Percentiles rank a stretch among this genome's conserved stretches.
These are phyloP conservation scores for Clytia hemisphaerica DNA, from an alignment of 30 jellyfish, hydroid and myxozoan genomes.

Conservation along the genomic window DNA sequence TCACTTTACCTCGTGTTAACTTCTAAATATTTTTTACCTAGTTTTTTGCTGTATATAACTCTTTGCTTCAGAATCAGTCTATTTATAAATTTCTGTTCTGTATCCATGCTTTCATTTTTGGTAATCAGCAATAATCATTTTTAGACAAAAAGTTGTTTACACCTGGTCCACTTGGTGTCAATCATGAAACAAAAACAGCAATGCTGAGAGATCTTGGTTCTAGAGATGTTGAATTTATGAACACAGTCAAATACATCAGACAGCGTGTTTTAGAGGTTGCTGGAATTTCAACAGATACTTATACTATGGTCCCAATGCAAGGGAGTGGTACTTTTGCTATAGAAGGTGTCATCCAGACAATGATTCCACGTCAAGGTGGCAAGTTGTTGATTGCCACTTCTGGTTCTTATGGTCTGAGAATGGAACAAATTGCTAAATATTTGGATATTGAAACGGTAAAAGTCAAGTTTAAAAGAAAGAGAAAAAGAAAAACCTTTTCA, in stretches of 20 bases:
- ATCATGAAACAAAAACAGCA: constrained; percentile 72
- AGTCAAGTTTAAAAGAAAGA: background rate
- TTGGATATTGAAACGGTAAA: constrained; percentile 58
- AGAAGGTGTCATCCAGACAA: constrained; percentile 74
- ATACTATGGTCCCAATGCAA: constrained; percentile 71
- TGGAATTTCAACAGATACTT: constrained; percentile 35
- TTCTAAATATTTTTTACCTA: too few species aligned
- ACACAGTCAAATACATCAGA: constrained; percentile 58
- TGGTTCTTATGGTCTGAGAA: constrained; percentile 86
- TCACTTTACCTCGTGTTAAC: too few species aligned
- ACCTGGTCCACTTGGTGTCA: constrained; percentile 96
- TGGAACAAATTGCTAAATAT: constrained; percentile 57
- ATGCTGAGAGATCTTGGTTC: constrained; percentile 87
- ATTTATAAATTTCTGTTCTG: too few species aligned
- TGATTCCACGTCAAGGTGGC: constrained; percentile 64
- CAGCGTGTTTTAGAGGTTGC: constrained; percentile 57
- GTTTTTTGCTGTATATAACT: too few species aligned
- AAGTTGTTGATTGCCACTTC: constrained; percentile 48
- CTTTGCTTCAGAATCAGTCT: too few species aligned
- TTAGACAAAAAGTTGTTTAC: constrained; percentile 66
- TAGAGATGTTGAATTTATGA: constrained; percentile 62
- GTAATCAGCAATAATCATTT: too few species aligned
- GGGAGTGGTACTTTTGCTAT: constrained; percentile 93
- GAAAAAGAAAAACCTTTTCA: background rate
- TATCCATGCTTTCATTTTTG: too few species aligned